Evolutionary conservation across 2,888 invertebrate species (phyloP), one percentile per base, ranked within the genome.

Genomic region (Stomorhina lunata): DNA sequence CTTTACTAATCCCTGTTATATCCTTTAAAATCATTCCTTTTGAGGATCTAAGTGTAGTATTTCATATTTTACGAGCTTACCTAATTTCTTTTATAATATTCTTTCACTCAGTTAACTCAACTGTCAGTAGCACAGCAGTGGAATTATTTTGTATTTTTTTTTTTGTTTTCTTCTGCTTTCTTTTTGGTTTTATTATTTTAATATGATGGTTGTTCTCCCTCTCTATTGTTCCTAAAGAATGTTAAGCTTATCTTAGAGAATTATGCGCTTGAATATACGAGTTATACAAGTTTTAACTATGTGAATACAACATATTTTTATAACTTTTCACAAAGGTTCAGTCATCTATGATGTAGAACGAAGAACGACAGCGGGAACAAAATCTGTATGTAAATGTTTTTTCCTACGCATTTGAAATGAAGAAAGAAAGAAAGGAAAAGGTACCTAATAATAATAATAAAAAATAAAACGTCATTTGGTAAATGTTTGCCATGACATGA

Each of bases 201-300:
- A 9, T 27, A 34, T n/a, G 57, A 37, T 69, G 61, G 50, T 72
- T n/a, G n/a, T n/a, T n/a, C n/a, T n/a, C n/a, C n/a, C n/a, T n/a
- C n/a, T 73, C 63, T 32, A 65, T 73, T 73, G 55, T 55, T 65
- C 43, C 6, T 53, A 61, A 65, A 55, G 53, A 65, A 63, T 73
- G 63, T 65, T 73, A 65, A 73, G 55, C 73, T 73, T 73, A 73
- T 73, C 55, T 63, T 53, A 65, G 55, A 73, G 73, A 55, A 73
- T 73, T 65, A 53, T 55, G 45, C 17, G 43, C 57, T 32, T 43
- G 53, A 32, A 55, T 32, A 22, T 50, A 55, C 12, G n/a, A 20
- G 32, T 32, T 40, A 48, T 34, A n/a, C n/a, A n/a, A n/a, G 22
- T 20, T 3, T 40, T 50, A n/a, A n/a, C 65, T 63, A 43, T 72